phyloP scores from a whole-genome alignment of 2,888 invertebrate genomes.

The Melieria crassipennis region DNA sequence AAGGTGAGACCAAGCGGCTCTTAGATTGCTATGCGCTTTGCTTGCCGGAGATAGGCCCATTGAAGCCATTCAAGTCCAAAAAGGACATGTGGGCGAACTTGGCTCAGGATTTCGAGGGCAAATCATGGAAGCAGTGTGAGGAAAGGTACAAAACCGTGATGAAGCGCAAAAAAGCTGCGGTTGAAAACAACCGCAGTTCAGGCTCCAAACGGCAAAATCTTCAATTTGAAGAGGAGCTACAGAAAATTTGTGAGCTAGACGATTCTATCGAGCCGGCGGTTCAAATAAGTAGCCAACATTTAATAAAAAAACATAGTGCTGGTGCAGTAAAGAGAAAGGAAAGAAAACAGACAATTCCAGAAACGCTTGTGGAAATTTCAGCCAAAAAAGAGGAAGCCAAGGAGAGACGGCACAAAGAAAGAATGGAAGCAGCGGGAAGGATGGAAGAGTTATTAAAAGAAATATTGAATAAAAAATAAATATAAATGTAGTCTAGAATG shows the following conservation, averaged over 20 bases:
- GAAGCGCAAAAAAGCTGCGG: conserved; percentile 23
- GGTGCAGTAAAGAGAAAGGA: background rate
- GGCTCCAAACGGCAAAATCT: conserved; percentile 12
- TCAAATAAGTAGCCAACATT: conserved; percentile 8
- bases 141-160: conserved; percentile 34
- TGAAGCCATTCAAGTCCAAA: conserved; percentile 21
- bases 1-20: conserved; percentile 22
- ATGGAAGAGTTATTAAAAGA: too few species aligned
- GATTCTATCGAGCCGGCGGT: conserved; percentile 14
- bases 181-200: conserved; percentile 12
- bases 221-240: conserved; percentile 10
- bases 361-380: too few species aligned
- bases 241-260: background rate
- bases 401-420: too few species aligned
- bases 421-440: too few species aligned
- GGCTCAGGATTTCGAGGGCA: conserved; percentile 2
- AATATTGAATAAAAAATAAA: too few species aligned
- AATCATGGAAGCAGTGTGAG: conserved; percentile 27
- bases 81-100: conserved; percentile 32
- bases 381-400: too few species aligned
- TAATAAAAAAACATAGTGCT: background rate
- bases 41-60: too few species aligned
- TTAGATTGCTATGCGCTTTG: conserved; percentile 16
- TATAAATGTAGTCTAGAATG: too few species aligned
- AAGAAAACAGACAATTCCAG: too few species aligned